Base-by-base conservation (phyloP, 2,113 vertebrate genomes). In the Ailurus styani region DNA sequence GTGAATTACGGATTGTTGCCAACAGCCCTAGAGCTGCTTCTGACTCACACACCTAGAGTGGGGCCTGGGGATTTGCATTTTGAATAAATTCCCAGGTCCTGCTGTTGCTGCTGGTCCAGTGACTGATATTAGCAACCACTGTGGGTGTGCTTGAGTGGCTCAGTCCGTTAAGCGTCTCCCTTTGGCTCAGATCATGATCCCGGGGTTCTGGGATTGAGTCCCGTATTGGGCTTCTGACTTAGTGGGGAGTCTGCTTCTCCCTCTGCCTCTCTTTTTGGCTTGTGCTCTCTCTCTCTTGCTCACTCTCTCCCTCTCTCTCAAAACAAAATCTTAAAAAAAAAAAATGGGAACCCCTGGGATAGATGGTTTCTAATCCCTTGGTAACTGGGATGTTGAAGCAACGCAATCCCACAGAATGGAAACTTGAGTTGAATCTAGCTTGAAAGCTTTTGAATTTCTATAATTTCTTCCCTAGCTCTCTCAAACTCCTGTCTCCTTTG, bases 391-490 rank as follows among this genome's bases (percentile, higher is more conserved):
- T 4, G 4, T 66, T 25, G 25, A 68, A 66, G 42, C 70, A 73
- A 34, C 21, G 13, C 4, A 42, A 7, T 37, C 10, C 66, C 10
- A 42, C 27, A 66, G 20, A 42, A 52, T 5, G 29, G 90, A 31
- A 87, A 4, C 18, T 34, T 66, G 15, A 34, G 54, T 79, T 88
- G 93, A 40, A 95, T n/a, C 0, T 9, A 82, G 21, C 21, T 82
- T 18, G 21, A 90, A 82, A 50, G 29, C 52, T 31, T 23, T n/a
- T 50, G 31, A 79, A 82, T 57, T 66, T 75, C 45, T 66, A 7
- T 42, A 31, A 52, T 72, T 95, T 96, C 52, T 87, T 47, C 31
- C 17, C 70, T 82, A n/a, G 23, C 57, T 92, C 73, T 88, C 50
- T 72, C 23, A 87, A 87, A 64, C 27, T 78, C 57, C 14, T 68